Base-by-base conservation (phyloP, 2,888 invertebrate genomes). In the Epinotia bilunana region DNA sequence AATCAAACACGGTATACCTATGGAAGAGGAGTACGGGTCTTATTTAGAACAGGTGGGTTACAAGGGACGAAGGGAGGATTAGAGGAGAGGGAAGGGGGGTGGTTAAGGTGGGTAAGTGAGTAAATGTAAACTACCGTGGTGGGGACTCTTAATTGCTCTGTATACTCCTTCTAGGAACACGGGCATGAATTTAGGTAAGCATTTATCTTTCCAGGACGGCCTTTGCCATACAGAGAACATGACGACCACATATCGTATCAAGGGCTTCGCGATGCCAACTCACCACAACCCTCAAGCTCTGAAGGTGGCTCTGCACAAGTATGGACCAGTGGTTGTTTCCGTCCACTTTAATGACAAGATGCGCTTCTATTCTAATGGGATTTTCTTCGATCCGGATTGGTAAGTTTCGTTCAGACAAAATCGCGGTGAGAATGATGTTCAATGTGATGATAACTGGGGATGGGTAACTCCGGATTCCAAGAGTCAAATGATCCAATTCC, bases 361-460 rank as follows among this genome's bases (percentile, higher is more conserved):
- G 67, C 23, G 55, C 0, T 67, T 13, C 18, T 67, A 67, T 18
- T 11, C 28, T 12, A 55, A 33, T 18, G 67, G 67, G 5, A 16
- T 67, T 13, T 67, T 67, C 55, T 67, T 33, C 18, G 67, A 67
- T 13, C 67, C 67, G n/a, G 55, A 67, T 9, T 67, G 67, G 67
- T 67, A 55, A n/a, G 67, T 18, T 28, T 39, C 9, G 39, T 2
- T 9, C 9, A 39, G 39, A 39, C 39, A 9, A 28, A 28, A 28
- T 28, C 2, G 23, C 3, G 23, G 23, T 23, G 12, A 18, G 18
- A 5, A 20, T 23, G 3, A 12, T 23, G 4, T 3, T 58, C 20
- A 20, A 20, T 20, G 20, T 20, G 20, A 20, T 20, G 20, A n/a
- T n/a, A n/a, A n/a, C n/a, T n/a, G n/a, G n/a, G n/a, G n/a, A n/a